phyloP scores from a whole-genome alignment of 2,113 vertebrate genomes.

The Hucho hucho region DNA sequence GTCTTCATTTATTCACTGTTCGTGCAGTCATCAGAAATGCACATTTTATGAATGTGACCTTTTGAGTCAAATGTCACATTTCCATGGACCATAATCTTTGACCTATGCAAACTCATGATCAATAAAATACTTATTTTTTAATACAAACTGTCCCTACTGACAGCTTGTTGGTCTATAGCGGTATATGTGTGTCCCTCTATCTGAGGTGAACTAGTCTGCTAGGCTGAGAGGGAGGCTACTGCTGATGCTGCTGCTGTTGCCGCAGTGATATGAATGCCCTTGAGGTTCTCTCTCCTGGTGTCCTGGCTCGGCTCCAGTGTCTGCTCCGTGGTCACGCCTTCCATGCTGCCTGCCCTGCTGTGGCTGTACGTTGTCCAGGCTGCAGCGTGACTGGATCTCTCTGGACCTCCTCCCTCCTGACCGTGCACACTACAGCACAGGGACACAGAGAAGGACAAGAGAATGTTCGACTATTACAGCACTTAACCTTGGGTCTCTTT shows the following conservation, averaged over 20 bases:
- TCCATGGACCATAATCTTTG: neutral
- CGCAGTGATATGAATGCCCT: conserved; percentile 47
- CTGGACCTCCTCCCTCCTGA: neutral
- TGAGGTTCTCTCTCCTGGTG: conserved; percentile 59
- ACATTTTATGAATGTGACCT: neutral
- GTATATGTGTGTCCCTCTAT: conserved; percentile 35
- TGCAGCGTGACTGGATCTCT: neutral
- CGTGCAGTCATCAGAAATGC: neutral
- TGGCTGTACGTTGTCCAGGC: neutral
- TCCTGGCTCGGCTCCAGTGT: conserved; percentile 62
- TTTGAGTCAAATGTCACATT: conserved; percentile 6
- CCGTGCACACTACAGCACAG: conserved; percentile 19
- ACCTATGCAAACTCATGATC: neutral
- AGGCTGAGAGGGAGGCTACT: neutral
- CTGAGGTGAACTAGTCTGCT: neutral
- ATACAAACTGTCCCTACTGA: neutral
- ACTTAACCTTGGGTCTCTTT: neutral
- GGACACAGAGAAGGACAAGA: conserved; percentile 24
- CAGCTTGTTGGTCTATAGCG: conserved; percentile 49
- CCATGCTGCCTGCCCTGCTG: neutral
- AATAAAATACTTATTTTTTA: neutral
- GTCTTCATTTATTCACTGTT: neutral
- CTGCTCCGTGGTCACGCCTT: conserved; percentile 17
- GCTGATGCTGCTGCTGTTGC: neutral
- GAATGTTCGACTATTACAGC: neutral